Conservation (phyloP, 2,113 vertebrate species). For the Gasterosteus nipponicus region DNA sequence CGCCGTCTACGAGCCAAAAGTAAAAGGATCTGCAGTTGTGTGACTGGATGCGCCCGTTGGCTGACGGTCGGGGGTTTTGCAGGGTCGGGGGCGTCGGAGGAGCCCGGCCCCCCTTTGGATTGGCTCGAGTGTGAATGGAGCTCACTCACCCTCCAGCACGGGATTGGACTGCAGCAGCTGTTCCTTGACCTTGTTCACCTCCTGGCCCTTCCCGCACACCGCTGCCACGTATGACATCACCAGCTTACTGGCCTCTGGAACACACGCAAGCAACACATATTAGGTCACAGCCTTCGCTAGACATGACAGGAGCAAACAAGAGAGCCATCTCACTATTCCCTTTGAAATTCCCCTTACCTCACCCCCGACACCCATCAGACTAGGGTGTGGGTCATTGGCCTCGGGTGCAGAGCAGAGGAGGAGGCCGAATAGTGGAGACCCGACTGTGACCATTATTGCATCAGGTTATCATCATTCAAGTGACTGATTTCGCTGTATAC, state of each 20-base stretch:
- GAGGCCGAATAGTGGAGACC: conserved; percentile 11
- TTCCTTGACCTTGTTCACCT: conserved; percentile 99
- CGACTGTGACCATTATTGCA: conserved; percentile 56
- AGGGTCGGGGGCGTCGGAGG: conserved; percentile 16
- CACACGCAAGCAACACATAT: conserved; percentile 45
- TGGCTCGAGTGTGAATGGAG: neutral
- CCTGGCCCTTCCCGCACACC: conserved; percentile 97
- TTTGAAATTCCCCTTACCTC: conserved; percentile 71
- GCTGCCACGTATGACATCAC: conserved; percentile 99
- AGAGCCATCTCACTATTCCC: conserved; percentile 18
- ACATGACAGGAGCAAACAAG: conserved; percentile 46
- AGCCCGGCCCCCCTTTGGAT: neutral
- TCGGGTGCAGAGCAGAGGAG: conserved; percentile 25
- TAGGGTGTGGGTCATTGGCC: conserved; percentile 43
- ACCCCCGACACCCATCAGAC: conserved; percentile 53
- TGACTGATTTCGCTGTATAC: conserved; percentile 24
- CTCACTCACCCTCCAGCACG: conserved; percentile 93
- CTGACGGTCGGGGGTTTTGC: neutral
- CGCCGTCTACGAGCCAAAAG: neutral
- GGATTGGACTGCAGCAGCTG: conserved; percentile 98
- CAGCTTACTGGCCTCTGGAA: conserved; percentile 97
- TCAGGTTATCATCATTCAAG: conserved; percentile 57
- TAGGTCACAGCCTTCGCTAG: conserved; percentile 34
- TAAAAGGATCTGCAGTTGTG: neutral
- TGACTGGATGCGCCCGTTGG: neutral